Evolutionary conservation across 2,797 vertebrate species (phyloP), one percentile per base, ranked within the genome.

Genomic region (Ceryle rudis): DNA sequence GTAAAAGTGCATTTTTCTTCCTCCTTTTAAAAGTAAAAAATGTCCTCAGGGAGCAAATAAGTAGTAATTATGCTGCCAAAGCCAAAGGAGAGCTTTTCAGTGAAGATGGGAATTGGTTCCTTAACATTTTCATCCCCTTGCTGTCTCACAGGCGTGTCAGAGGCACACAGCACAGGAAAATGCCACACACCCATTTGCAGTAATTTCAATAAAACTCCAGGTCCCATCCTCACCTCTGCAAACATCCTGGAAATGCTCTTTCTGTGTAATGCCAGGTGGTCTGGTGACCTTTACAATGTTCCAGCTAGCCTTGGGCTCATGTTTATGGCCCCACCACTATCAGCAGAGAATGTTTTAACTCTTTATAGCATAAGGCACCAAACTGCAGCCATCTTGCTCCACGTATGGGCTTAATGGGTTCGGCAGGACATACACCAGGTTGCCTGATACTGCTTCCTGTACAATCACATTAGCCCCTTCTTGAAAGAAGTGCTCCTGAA

Each of bases 11-110:
- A 49, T 69, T 90, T 92, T 81, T 54, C 20, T 26, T 75, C 19
- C 61, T 65, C 37, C 41, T 78, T 94, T 86, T 58, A 26, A 72
- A 92, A 94, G 84, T 69, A 57, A 91, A 77, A 89, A 47, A 66
- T 31, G 19, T 72, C 75, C 60, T 69, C 16, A 1, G 54, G 57
- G 78, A 69, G 29, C 13, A 29, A 82, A 89, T 52, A 89, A 73
- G 75, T 78, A 80, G 54, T 28, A 91, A 75, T 86, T 93, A 58
- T 14, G 23, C 35, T 92, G 57, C 61, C 75, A 88, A 82, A 85
- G 31, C 64, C 74, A 73, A 81, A 85, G 74, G 35, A 86, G 52
- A 77, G 21, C 10, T 77, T 26, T 44, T 86, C 66, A 58, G 61
- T 78, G 72, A 90, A 75, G 65, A 81, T 5, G 11, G 46, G 46